A percentile compares a stretch with the other conserved stretches of the same genome.
Conservation (phyloP, 1,140 invertebrate genomes). For the Chionoecetes opilio region DNA sequence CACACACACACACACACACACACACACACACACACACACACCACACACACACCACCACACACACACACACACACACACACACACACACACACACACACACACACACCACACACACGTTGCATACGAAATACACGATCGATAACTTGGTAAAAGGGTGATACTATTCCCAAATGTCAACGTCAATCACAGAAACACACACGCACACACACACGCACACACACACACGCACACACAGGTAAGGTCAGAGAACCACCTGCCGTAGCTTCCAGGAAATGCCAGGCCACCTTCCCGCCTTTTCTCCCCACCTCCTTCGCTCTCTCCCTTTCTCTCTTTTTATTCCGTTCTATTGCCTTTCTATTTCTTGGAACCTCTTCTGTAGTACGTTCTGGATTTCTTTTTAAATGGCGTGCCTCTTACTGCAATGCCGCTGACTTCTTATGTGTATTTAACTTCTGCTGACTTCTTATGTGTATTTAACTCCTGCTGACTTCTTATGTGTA, state of each 20-base stretch:
- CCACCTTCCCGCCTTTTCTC: background rate
- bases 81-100: background rate
- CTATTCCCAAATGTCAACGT: background rate
- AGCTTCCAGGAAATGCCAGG: constrained; percentile 2
- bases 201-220: background rate
- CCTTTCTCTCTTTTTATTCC: background rate
- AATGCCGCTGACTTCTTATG: too few species aligned
- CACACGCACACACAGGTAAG: background rate
- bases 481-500: too few species aligned
- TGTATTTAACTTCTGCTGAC: too few species aligned
- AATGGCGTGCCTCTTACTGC: too few species aligned
- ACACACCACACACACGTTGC: constrained; percentile 12
- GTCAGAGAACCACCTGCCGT: background rate
- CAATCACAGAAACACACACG: constrained; percentile 44
- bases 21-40: background rate
- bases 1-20: background rate
- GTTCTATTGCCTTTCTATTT: too few species aligned
- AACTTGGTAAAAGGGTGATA: background rate
- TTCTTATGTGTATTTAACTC: too few species aligned
- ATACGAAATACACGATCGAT: background rate
- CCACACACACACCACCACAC: too few species aligned
- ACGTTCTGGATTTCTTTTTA: too few species aligned
- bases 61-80: too few species aligned
- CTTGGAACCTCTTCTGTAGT: too few species aligned
- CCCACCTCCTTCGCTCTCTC: too few species aligned